Evolutionary conservation across 2,113 vertebrate genomes (phyloP), one percentile per base, ranked within the genome.

Genomic region (Poecilia latipinna): DNA sequence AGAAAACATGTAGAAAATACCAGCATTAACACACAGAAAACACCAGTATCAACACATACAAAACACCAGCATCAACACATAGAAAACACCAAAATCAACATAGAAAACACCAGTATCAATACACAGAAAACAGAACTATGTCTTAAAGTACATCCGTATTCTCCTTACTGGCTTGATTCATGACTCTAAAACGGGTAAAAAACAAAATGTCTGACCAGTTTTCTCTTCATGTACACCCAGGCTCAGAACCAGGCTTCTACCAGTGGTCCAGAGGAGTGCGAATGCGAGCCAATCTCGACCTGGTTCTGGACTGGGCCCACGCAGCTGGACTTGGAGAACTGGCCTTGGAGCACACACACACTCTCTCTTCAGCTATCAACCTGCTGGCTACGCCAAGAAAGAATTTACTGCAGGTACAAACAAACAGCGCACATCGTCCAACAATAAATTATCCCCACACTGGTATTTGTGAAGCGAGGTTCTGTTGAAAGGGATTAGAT

Each of bases 261-360:
- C 93, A 93, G 84, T 95, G 94, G 95, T 91, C 94, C 69, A 87
- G 90, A 72, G 94, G 94, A 1, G 91, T 96, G 28, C 90, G 89
- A 72, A 89, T 95, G 81, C 81, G 93, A 37, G 93, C 94, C 68
- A 94, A 91, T 65, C 90, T 96, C 0, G 94, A 96, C 70, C 39
- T 95, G 75, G 83, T 96, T 37, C 88, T 95, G 81, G 93, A 95
- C 91, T 96, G 95, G 94, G 88, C 93, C 62, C 92, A 94, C 3
- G 72, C 85, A 3, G 88, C 80, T 0, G 93, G 91, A 24, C 90
- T 95, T 66, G 93, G 91, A 39, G 92, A 95, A 24, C 37, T 94
- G 72, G 94, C 92, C 19, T 73, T 90, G 51, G 91, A 89, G 65
- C 88, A 93, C 73, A 93, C 93, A 12, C 86, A 91, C 60, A 93